Evolutionary conservation across 2,797 vertebrate species (phyloP).

Genomic region (Mus caroli): DNA sequence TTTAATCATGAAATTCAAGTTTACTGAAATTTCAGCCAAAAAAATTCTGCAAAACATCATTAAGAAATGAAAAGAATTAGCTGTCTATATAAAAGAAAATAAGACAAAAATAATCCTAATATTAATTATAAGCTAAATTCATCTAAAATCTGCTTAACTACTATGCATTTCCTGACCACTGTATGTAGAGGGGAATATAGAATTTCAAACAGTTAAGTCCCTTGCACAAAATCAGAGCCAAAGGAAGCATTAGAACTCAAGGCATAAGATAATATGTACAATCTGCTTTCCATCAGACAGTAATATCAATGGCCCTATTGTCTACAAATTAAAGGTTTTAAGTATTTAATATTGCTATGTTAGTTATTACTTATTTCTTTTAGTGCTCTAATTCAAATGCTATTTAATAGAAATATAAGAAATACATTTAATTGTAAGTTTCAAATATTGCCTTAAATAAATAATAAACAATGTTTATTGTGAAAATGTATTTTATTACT

Average conservation of each 20-base stretch:
- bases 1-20: not conserved
- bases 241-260: not conserved
- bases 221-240: not conserved
- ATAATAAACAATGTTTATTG: not conserved
- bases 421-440: not conserved
- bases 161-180: not conserved
- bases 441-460: not conserved
- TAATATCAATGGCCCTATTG: not conserved
- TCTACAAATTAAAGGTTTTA: not conserved
- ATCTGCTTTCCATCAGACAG: not conserved
- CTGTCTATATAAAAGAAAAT: not conserved
- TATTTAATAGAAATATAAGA: not conserved
- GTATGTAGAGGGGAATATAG: conserved; percentile 8
- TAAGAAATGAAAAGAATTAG: not conserved
- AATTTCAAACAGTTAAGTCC: not conserved
- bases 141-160: not conserved
- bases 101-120: not conserved
- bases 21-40: conserved; percentile 8
- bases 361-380: not conserved
- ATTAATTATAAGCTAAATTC: not conserved
- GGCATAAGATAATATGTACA: not conserved
- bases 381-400: not conserved
- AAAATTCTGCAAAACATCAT: not conserved
- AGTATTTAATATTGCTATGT: not conserved
- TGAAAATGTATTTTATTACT: conserved; percentile 18